A percentile compares a stretch with the other conserved stretches of the same genome.
Conservation (phyloP, 2,797 vertebrate species). For the Gallinago solitaria region DNA sequence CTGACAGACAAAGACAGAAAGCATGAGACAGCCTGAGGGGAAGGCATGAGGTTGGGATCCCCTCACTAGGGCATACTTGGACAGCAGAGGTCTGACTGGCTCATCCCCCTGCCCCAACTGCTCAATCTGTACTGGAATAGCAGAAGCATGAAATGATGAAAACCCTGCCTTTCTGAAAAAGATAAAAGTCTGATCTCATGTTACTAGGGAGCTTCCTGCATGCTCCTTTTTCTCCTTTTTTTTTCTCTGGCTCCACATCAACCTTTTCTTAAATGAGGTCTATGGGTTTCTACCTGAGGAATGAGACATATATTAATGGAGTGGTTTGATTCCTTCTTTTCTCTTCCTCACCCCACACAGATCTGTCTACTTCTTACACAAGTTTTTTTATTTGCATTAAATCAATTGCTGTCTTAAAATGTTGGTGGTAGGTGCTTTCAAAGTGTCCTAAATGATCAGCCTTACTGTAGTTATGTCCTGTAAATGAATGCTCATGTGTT, state of each 20-base stretch:
- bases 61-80: not conserved
- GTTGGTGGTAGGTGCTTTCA: not conserved
- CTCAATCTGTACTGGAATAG: not conserved
- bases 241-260: not conserved
- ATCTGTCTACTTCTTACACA: not conserved
- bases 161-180: not conserved
- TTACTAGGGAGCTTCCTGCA: not conserved
- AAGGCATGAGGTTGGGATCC: not conserved
- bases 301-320: not conserved
- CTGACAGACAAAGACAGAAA: not conserved
- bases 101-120: not conserved
- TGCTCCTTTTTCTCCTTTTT: not conserved
- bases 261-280: not conserved
- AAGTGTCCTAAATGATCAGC: not conserved
- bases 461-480: not conserved
- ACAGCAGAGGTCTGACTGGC: not conserved
- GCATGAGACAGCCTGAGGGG: not conserved
- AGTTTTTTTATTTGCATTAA: not conserved
- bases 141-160: not conserved
- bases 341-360: not conserved
- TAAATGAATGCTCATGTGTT: not conserved
- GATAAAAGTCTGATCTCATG: not conserved
- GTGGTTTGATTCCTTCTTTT: not conserved
- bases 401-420: not conserved
- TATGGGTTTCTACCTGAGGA: not conserved